Base-by-base conservation (phyloP, 1,140 invertebrate genomes). In the Notospermus geniculatus region DNA sequence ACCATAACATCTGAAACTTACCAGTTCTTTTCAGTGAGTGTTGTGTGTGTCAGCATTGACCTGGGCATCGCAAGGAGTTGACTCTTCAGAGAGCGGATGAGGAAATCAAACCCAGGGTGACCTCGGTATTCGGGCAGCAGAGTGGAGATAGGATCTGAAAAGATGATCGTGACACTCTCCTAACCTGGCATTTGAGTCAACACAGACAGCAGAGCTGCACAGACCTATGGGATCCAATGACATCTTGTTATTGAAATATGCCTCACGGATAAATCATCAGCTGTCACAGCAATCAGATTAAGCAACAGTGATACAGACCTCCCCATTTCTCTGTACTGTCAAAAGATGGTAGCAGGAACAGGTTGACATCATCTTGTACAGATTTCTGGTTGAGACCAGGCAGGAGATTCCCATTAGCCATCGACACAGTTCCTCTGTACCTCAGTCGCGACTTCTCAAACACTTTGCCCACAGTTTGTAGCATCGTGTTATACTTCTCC, bases 391-490 rank as follows among this genome's bases (percentile, higher is more conserved):
- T 84, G 50, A 87, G 76, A 55, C 81, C 82, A 63, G 85, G 83
- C 54, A 86, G 82, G 11, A 87, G 72, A 60, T 80, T 81, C n/a
- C n/a, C n/a, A n/a, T n/a, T n/a, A 2, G 83, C 83, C 77, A 90
- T 84, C 23, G 71, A 69, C 22, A 75, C 53, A 41, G 61, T 68
- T 74, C 76, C 75, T 88, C 64, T 88, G 84, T 61, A 86, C 83
- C 88, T 85, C n/a, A 91, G 76, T 69, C 87, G 87, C 0, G 90
- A 90, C 60, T 84, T 86, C 28, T 84, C 76, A 77, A 91, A 91
- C n/a, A 86, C 78, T 77, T 84, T 83, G 62, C 83, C 85, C 73
- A 84, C 87, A 80, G 82, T 82, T 60, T 84, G 73, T 83, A 88
- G 89, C 83, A 91, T 87, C 46, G 80, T 82, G 66, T 85, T 84